Base-by-base conservation (phyloP, 1,140 invertebrate species). In the Pectinophora gossypiella region DNA sequence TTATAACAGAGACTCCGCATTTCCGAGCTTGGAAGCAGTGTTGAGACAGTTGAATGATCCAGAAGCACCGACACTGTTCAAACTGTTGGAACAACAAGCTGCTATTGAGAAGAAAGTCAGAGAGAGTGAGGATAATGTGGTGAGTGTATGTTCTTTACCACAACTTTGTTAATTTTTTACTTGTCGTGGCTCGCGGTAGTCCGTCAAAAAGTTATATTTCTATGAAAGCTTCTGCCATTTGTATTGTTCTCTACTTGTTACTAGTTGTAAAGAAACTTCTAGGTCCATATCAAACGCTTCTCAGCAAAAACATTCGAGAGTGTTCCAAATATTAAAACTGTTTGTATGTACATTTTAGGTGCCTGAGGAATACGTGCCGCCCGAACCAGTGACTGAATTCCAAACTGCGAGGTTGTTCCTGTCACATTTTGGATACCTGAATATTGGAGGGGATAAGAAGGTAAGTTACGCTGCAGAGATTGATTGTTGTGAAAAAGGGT, bases 381-480 rank as follows among this genome's bases (percentile, higher is more conserved):
- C 97, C 0, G 89, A 93, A 7, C 91, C 94, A 1, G 95, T 94
- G 56, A 93, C 97, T 48, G 96, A 98, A 72, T 98, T 98, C 81
- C 96, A 98, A 89, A 98, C 97, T 0, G 96, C 97, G 0, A 89
- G 98, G 54, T 81, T 99, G 0, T 97, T 99, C 79, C 87, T 99
- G 1, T 97, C 96, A 12, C 96, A 99, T 82, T 97, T 99, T 84
- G 97, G 97, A 3, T 95, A 98, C 68, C 88, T 98, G 0, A 94
- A 94, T 59, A 90, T 96, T 12, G 94, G 96, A 51, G 90, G 86
- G 54, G 87, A 93, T 67, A 88, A 85, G 60, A 88, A 86, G 75
- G 86, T 87, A 73, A n/a, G n/a, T n/a, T n/a, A n/a, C n/a, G n/a
- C n/a, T n/a, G n/a, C n/a, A n/a, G n/a, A n/a, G n/a, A n/a, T n/a